A percentile compares a stretch with the other conserved stretches of the same genome.
phyloP scores from a whole-genome alignment of 2,888 invertebrate genomes.

The Meliscaeva auricollis region DNA sequence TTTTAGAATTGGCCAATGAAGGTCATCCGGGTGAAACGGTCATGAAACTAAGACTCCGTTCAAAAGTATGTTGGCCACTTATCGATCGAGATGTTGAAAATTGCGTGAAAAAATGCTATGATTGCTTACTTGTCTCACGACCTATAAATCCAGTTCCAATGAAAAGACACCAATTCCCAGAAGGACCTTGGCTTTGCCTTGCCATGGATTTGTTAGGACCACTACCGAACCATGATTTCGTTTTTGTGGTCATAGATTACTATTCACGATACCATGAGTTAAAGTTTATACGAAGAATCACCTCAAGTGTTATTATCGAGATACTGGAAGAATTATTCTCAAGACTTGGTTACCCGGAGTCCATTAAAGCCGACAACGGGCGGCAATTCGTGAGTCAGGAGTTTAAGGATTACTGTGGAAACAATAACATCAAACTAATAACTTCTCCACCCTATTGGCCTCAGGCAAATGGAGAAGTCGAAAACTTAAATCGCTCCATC shows the following conservation, averaged over 20 bases:
- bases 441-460: slow-evolving; percentile 31
- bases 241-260: slow-evolving; percentile 5
- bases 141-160: slow-evolving; percentile 67
- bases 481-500: slow-evolving; percentile 37
- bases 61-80: slow-evolving; percentile 73
- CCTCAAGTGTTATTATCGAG: slow-evolving; percentile 8
- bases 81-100: slow-evolving; percentile 72
- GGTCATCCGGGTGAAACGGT: slow-evolving; percentile 39
- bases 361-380: slow-evolving; percentile 48
- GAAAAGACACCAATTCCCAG: slow-evolving; percentile 50
- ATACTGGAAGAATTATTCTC: slow-evolving; percentile 35
- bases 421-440: slow-evolving; percentile 26
- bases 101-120: slow-evolving; percentile 69
- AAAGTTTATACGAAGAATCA: neutral
- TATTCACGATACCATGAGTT: slow-evolving; percentile 5
- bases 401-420: slow-evolving; percentile 24
- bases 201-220: slow-evolving; percentile 10
- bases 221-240: slow-evolving; percentile 1
- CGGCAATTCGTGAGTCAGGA: slow-evolving; percentile 39
- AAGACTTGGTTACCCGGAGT: slow-evolving; percentile 32
- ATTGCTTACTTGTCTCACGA: slow-evolving; percentile 73
- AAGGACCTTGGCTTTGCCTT: neutral
- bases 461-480: slow-evolving; percentile 46
- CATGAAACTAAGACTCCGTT: slow-evolving; percentile 48
- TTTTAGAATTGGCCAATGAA: slow-evolving; percentile 40